Conservation (phyloP, 2,888 invertebrate genomes). For the Trilocha varians region DNA sequence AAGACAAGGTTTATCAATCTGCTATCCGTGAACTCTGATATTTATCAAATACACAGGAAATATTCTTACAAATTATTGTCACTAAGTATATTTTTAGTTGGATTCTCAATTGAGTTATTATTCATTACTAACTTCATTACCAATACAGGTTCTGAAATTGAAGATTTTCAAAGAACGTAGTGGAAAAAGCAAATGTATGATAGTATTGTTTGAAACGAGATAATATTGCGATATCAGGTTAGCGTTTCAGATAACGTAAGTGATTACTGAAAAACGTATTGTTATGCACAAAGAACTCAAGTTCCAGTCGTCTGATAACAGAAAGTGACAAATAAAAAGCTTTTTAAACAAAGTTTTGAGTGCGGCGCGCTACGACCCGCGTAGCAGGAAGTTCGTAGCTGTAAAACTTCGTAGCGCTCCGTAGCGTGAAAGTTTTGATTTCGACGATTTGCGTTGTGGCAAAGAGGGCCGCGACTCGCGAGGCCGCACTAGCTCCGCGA, state of each 20-base stretch:
- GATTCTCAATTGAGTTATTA: too few relatives aligned
- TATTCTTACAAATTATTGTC: too few relatives aligned
- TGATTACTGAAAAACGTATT: conserved; percentile 16
- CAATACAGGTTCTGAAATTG: too few relatives aligned
- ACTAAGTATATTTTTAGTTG: too few relatives aligned
- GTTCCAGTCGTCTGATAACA: conserved; percentile 59
- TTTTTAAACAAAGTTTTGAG: conserved; percentile 70
- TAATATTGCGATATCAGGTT: not conserved
- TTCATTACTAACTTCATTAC: too few relatives aligned
- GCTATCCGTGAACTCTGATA: too few relatives aligned
- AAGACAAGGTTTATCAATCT: too few relatives aligned
- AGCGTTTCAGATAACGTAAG: conserved; percentile 6
- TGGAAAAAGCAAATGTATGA: conserved; percentile 12
- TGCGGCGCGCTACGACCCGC: conserved; percentile 61
- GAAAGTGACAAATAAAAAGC: conserved; percentile 71
- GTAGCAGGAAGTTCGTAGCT: conserved; percentile 74
- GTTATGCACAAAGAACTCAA: conserved; percentile 36
- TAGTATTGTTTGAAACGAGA: conserved; percentile 12
- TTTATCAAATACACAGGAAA: too few relatives aligned
- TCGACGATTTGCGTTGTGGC: conserved; percentile 72
- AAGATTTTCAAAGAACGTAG: too few relatives aligned
- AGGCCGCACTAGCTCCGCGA: conserved; percentile 60
- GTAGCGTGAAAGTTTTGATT: conserved; percentile 74
- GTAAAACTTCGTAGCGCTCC: conserved; percentile 73
- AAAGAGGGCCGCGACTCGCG: conserved; percentile 63